These are phyloP conservation scores for Macrotis lagotis DNA, from an alignment of 2,113 vertebrate genomes.

Conservation along the genomic window DNA sequence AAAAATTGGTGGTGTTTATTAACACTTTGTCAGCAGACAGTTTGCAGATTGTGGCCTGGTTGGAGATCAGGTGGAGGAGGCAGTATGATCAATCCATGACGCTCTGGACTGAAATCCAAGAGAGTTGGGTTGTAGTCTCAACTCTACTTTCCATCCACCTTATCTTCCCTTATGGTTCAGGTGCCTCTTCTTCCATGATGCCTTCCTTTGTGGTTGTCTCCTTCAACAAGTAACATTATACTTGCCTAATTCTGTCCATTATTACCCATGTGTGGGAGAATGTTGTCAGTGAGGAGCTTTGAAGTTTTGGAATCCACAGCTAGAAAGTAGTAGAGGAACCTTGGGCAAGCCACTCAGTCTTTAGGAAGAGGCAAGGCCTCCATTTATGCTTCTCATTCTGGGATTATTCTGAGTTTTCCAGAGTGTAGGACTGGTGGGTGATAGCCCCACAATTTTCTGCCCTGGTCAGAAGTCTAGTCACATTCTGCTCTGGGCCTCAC, in stretches of 20 bases:
- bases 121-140: background rate
- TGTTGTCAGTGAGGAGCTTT: background rate
- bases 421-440: too few species aligned
- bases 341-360: too few species aligned
- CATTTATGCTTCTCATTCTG: too few species aligned
- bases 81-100: background rate
- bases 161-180: background rate
- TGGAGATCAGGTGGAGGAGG: background rate
- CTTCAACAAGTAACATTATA: background rate
- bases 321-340: background rate
- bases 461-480: too few species aligned
- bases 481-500: background rate
- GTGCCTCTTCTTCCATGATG: background rate
- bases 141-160: background rate
- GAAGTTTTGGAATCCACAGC: background rate
- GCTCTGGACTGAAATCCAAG: background rate
- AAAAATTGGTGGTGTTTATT: background rate
- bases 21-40: background rate
- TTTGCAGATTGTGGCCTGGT: too few species aligned
- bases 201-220: background rate
- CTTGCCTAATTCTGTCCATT: background rate
- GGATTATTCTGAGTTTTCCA: too few species aligned
- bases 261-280: background rate
- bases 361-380: background rate
- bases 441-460: too few species aligned